These are phyloP conservation scores for Lysandra coridon DNA, from an alignment of 2,888 invertebrate species.

Conservation along the genomic window DNA sequence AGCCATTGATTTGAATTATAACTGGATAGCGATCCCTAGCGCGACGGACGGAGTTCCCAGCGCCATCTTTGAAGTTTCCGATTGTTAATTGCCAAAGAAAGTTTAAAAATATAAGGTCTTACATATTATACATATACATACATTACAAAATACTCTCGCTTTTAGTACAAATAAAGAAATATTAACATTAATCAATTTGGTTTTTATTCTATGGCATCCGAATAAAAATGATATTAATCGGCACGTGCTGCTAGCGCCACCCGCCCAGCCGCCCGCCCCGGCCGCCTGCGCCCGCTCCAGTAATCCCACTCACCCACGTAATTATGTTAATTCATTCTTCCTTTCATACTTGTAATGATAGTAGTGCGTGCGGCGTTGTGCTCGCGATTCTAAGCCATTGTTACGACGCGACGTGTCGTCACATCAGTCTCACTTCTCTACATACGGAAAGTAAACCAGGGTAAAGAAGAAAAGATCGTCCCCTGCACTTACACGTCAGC, in stretches of 20 bases:
- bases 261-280: constrained; percentile 42
- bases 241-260: constrained; percentile 40
- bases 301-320: constrained; percentile 44
- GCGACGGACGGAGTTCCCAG: constrained; percentile 43
- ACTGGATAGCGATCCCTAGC: constrained; percentile 28
- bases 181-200: neutral
- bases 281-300: constrained; percentile 43
- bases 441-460: constrained; percentile 18
- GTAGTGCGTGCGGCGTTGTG: constrained; percentile 11
- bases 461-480: neutral
- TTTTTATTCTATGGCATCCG: neutral
- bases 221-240: neutral
- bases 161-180: neutral
- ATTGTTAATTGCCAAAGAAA: neutral
- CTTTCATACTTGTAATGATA: constrained; percentile 35
- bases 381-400: constrained; percentile 10
- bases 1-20: constrained; percentile 38
- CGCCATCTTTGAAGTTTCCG: constrained; percentile 22
- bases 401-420: neutral
- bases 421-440: constrained; percentile 12
- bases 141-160: neutral
- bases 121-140: neutral
- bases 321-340: constrained; percentile 46
- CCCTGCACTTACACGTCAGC: neutral
- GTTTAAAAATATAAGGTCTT: neutral